phyloP scores from a whole-genome alignment of 2,113 vertebrate species.

The Seriola aureovittata region DNA sequence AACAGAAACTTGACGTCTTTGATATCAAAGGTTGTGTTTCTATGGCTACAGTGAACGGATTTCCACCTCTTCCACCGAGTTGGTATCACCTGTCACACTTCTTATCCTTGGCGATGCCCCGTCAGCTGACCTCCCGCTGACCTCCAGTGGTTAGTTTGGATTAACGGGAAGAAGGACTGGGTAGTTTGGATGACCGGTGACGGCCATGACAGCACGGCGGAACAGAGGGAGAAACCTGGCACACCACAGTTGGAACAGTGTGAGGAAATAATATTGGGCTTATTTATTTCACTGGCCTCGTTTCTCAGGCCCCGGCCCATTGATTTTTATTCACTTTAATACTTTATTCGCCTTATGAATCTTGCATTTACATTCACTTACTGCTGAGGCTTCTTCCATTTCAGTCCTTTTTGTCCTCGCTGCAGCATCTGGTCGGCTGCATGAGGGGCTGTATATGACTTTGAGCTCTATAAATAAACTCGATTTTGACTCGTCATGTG shows the following conservation, averaged over 20 bases:
- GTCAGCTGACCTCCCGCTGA: not conserved
- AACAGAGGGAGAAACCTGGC: not conserved
- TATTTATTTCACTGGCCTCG: not conserved
- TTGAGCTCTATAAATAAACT: not conserved
- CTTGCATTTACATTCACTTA: not conserved
- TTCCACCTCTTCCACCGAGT: not conserved
- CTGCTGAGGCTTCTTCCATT: not conserved
- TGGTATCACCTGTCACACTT: not conserved
- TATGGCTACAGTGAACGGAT: no score
- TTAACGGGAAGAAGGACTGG: not conserved
- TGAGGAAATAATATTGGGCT: not conserved
- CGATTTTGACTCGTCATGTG: not conserved
- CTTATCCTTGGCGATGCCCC: not conserved
- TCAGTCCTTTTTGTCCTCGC: not conserved
- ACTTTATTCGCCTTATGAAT: not conserved
- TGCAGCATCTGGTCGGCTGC: not conserved
- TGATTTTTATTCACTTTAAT: not conserved
- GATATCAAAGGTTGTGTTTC: no score
- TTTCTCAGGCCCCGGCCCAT: no score
- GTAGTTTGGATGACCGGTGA: not conserved
- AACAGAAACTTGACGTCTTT: no score
- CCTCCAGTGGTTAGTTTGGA: not conserved
- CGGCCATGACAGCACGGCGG: no score
- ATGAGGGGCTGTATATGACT: not conserved
- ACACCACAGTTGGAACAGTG: no score